phyloP scores from a whole-genome alignment of 2,797 vertebrate species.

The Thamnophis elegans region DNA sequence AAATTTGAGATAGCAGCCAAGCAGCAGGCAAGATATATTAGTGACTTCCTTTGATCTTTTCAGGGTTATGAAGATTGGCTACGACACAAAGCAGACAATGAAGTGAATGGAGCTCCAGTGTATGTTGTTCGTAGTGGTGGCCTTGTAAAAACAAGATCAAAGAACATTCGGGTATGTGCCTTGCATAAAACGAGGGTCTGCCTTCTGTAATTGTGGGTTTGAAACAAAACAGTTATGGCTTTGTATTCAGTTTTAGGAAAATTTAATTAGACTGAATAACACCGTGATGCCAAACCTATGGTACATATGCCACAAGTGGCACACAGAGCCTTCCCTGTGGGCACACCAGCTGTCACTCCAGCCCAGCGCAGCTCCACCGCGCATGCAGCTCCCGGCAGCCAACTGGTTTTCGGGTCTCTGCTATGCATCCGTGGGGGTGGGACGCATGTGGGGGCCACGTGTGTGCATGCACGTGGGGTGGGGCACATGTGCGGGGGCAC shows the following conservation, averaged over 20 bases:
- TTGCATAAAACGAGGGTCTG: not conserved
- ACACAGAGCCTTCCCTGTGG: too few relatives aligned
- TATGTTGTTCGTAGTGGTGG: slow-evolving; percentile 96
- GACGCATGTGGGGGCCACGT: too few relatives aligned
- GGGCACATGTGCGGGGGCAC: too few relatives aligned
- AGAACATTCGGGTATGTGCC: slow-evolving; percentile 91
- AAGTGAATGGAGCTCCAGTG: slow-evolving; percentile 95
- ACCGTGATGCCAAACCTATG: too few relatives aligned
- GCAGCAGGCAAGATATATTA: not conserved
- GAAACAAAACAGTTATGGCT: not conserved
- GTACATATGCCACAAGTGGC: too few relatives aligned
- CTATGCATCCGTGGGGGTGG: too few relatives aligned
- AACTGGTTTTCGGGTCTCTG: too few relatives aligned
- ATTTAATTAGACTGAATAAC: not conserved
- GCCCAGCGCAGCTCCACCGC: too few relatives aligned
- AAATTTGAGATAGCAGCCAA: not conserved
- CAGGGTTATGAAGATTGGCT: slow-evolving; percentile 98
- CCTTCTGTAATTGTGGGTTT: not conserved
- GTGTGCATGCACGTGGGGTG: too few relatives aligned
- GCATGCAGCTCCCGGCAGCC: too few relatives aligned
- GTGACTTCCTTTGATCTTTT: slow-evolving; percentile 28
- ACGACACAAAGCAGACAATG: slow-evolving; percentile 96
- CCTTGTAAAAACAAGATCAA: slow-evolving; percentile 96
- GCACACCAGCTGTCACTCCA: too few relatives aligned
- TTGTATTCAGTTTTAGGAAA: not conserved